Evolutionary conservation across 1,140 invertebrate species (phyloP), one percentile per base, ranked within the genome.

Genomic region (Drosophila kanapiae): DNA sequence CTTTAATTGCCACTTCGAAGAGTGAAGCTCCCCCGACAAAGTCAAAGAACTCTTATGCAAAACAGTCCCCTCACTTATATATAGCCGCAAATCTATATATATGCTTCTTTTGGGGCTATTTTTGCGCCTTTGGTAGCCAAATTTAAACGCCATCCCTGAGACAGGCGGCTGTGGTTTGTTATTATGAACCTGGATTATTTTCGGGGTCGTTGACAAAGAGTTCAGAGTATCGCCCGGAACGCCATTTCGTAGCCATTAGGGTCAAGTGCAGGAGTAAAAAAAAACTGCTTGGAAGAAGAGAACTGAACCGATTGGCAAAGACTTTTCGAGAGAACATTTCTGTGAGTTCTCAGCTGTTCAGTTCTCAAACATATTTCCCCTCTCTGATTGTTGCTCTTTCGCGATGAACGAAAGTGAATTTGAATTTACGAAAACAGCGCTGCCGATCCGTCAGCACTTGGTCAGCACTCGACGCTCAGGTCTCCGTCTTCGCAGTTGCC

Each of bases 381-480:
- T 76, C 48, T 65, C 37, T 68, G 33, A 8, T 29, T 13, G 14
- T 43, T 59, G 47, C 27, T 8, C 23, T 38, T 29, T 31, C 13
- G n/a, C 49, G 11, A 23, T 13, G 72, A 75, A 54, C 71, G 62
- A 67, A 82, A 84, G 72, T 80, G 77, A 83, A 79, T 51, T 70
- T 80, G 57, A 83, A 79, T 42, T 70, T 67, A 42, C 43, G 45
- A 16, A 75, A 74, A 61, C 35, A 47, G 64, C 54, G 23, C 18
- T 53, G 16, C 48, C 42, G 78, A 85, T 85, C 82, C 63, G 48
- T 77, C 76, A 88, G 75, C 80, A 82, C 75, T 71, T 77, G 48
- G 53, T 57, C 65, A 42, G 37, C 43, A 42, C 54, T 56, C 53
- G 53, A 38, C 18, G 53, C 35, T 56, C 53, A n/a, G 53, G 53